Evolutionary conservation across 1,140 invertebrate genomes (phyloP), one percentile per base, ranked within the genome.

Genomic region (Neodiprion fabricii): DNA sequence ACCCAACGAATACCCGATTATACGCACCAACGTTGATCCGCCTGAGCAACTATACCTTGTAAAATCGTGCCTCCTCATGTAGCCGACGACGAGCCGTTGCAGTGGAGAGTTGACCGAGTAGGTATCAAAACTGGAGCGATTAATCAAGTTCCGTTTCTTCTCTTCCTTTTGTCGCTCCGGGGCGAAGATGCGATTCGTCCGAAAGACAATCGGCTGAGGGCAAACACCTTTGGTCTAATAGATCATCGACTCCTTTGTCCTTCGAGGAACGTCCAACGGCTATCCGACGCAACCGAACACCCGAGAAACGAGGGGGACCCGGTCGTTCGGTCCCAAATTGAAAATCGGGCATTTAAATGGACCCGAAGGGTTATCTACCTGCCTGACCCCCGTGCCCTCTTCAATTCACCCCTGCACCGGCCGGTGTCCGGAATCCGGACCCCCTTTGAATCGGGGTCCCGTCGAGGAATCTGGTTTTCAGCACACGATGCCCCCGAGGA

Each of bases 281-380:
- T 70, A 72, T 76, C 74, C 47, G 47, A 53, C 28, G 49, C 67
- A 72, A 17, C 65, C 66, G n/a, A 28, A 65, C 40, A 14, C 10
- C 48, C 7, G 49, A 17, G 53, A 61, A 61, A 40, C 28, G 53
- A 61, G 1, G 53, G 53, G 53, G 53, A 61, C 53, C 11, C 53
- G 53, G 53, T 61, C 9, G 53, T 9, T 23, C 40, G 67, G 67
- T 69, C 67, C 67, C 21, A 69, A 69, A 69, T 69, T 72, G 75
- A 79, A 78, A 79, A 79, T 75, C 80, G 82, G 81, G 77, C 81
- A 85, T 85, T 86, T 84, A 86, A 85, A 83, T 71, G 77, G 78
- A 77, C 76, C 84, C 78, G 78, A 85, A 83, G 82, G 85, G 85
- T 86, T 81, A 86, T 85, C 78, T 87, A 87, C 86, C 86, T 87